Base-by-base conservation (phyloP, 2,888 invertebrate species). In the Oligia latruncula region DNA sequence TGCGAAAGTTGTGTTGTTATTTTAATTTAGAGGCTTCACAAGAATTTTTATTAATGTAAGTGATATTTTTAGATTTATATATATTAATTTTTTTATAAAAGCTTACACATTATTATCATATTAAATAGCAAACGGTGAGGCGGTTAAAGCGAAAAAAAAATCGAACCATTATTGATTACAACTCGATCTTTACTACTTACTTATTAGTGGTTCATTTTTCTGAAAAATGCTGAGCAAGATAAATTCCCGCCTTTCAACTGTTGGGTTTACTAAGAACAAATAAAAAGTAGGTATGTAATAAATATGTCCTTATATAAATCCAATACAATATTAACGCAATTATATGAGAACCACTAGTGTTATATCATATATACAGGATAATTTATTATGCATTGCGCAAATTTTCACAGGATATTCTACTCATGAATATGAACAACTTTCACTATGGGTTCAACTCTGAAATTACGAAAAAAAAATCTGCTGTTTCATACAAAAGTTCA, bases 1-100 rank as follows among this genome's bases (percentile, higher is more conserved):
- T 66, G 0, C 6, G 46, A 46, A 60, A 84, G 9, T 72, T n/a
- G 65, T 71, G 52, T 6, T 46, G 5, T 9, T 49, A 35, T 43
- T 74, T 71, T 29, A 15, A 71, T 9, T 64, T 84, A n/a, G 29
- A 77, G 60, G 20, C 35, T n/a, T 62, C 11, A 55, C 58, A 67
- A 60, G 49, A 85, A 13, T 29, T 65, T 43, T 4, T 71, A 60
- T 85, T 86, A 17, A 82, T 84, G 84, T 84, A 15, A 84, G 84
- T 84, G 20, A 17, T 60, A 15, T 62, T 66, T 40, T 29, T 2
- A 77, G 40, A 11, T 4, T 29, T 13, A 29, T 35, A 3, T 35
- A 3, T 35, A 17, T 17, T 62, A 17, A 35, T 64, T 2, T 29
- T n/a, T 62, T 71, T 40, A 23, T 68, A 46, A 29, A 20, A 46